Base-by-base conservation (phyloP, 2,888 invertebrate genomes). In the Aspidiotus destructor region DNA sequence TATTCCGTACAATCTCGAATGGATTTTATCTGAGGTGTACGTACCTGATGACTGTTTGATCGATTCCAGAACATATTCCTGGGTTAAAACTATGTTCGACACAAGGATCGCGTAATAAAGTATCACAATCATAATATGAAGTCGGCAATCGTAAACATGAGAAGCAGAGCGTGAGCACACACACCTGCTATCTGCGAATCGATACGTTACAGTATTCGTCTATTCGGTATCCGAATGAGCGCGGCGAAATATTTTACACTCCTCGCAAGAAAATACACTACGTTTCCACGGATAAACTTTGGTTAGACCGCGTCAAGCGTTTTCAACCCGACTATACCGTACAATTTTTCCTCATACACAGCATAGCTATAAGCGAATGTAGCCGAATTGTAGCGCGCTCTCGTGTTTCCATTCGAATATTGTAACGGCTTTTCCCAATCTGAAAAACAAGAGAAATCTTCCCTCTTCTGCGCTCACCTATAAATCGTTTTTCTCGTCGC, bases 121-220 rank as follows among this genome's bases (percentile, higher is more conserved):
- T 48, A 48, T 48, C 48, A 58, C 58, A 9, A 54, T 65, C 65
- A 65, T 65, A 57, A 65, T 65, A 65, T 44, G 48, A 57, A 13
- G 10, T 48, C 48, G 48, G 58, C 57, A 58, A 10, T 28, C 58
- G 65, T 58, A 57, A 57, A 65, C 65, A 65, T 65, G 65, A 58
- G 58, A 65, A 54, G 65, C 65, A 65, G 65, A 65, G 65, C 65
- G 65, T 65, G 65, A 65, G 58, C 65, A 65, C 65, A 65, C 65
- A 65, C 65, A 65, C 65, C 65, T 65, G 65, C 65, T 57, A 65
- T 57, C 65, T n/a, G 58, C 57, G 42, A 65, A 65, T 65, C 65
- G 65, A 65, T 65, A 65, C 17, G 65, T 58, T 58, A 65, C 65
- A 65, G 42, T 65, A 65, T 65, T 28, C 48, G n/a, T 28, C 28